Base-by-base conservation (phyloP, 2,113 vertebrate genomes). In the Grus americana region DNA sequence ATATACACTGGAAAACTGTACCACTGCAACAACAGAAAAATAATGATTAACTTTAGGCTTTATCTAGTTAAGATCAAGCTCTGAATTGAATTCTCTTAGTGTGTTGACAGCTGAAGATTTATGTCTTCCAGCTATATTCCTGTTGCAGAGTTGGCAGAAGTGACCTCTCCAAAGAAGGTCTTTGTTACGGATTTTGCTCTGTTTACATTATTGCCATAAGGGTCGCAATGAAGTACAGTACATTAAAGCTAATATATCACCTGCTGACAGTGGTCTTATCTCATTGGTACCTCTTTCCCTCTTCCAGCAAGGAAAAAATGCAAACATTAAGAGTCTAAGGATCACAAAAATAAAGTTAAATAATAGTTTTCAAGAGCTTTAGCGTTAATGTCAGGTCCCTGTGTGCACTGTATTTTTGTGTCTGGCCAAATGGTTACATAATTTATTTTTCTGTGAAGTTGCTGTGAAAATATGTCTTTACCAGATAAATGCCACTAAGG, bases 231-330 rank as follows among this genome's bases (percentile, higher is more conserved):
- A 97, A 98, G 93, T 98, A 96, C 86, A 97, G 94, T 97, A 91
- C 72, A 95, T 98, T 98, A 97, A 97, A 96, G 97, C 95, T 96
- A 94, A 97, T 97, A 96, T 79, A 97, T 98, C 97, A 97, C 81
- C 92, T 95, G 90, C 97, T 97, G 95, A 96, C 93, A 93, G 81
- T 96, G 84, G 68, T 92, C 93, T 95, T 95, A 97, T 94, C 91
- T 93, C 93, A 71, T 73, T 93, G 74, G 86, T 92, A 87, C 57
- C 63, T 83, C 54, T 87, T 91, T 94, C 81, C 72, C 71, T 92
- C 68, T 94, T 34, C 50, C 72, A 82, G 34, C 54, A 79, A 86
- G 74, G 92, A 91, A 91, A 97, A 95, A 65, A 88, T 34, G 72
- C 79, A 79, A 62, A 91, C 90, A 58, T 26, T 59, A 72, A 76